These are phyloP conservation scores for Crypturellus undulatus DNA, from an alignment of 2,113 vertebrate genomes.

Conservation along the genomic window DNA sequence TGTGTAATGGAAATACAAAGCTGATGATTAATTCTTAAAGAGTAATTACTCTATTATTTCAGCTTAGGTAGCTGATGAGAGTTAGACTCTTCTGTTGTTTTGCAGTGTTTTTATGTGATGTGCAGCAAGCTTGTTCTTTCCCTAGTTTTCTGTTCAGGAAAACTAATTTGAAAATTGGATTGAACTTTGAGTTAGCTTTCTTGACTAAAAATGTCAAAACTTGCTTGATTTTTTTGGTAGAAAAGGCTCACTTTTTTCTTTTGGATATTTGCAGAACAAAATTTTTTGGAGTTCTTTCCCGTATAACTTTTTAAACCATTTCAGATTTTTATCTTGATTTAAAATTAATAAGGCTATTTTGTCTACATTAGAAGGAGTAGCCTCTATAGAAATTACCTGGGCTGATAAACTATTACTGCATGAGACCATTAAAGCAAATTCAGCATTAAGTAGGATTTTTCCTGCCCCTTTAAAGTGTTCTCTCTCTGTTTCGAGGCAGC, in stretches of 20 bases:
- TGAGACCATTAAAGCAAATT: constrained; percentile 32
- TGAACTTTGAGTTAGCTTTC: not conserved
- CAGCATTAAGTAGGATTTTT: not conserved
- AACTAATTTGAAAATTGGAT: not conserved
- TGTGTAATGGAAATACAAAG: not conserved
- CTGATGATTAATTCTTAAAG: not conserved
- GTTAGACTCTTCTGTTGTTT: not conserved
- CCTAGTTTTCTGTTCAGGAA: not conserved
- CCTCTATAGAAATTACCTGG: not conserved
- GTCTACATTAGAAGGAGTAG: not conserved
- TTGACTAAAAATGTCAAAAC: not conserved
- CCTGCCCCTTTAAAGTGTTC: constrained; percentile 25
- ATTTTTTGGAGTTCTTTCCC: not conserved
- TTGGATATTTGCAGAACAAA: not conserved
- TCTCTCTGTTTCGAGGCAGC: not conserved
- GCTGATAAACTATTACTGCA: not conserved
- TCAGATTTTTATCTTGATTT: not conserved
- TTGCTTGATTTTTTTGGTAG: not conserved
- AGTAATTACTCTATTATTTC: not conserved
- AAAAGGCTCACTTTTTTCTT: not conserved
- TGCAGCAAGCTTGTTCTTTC: not conserved
- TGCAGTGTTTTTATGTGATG: not conserved
- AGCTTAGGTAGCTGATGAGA: not conserved
- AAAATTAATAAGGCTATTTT: not conserved
- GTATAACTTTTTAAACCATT: not conserved